phyloP scores from a whole-genome alignment of 64 coral and sea anemone species.

The Catalaphyllia jardinei region DNA sequence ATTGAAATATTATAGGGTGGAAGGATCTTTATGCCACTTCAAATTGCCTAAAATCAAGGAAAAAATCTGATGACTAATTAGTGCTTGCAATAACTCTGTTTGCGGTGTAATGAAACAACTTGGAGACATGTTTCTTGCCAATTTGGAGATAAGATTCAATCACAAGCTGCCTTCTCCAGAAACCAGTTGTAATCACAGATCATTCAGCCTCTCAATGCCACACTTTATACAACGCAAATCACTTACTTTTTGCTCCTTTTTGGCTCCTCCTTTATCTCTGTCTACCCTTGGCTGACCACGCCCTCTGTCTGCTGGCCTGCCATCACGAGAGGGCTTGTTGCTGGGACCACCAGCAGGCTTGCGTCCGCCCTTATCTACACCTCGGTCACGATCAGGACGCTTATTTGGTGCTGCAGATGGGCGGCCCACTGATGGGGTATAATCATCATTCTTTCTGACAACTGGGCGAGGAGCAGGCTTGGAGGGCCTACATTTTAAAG shows the following conservation, averaged over 20 bases:
- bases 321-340: conserved; percentile 73
- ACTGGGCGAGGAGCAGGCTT: conserved; percentile 76
- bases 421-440: conserved; percentile 66
- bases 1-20: no score
- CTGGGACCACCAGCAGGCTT: conserved; percentile 48
- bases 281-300: conserved; percentile 64
- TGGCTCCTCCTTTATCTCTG: conserved; percentile 71
- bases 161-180: no score
- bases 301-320: conserved; percentile 38
- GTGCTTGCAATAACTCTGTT: no score
- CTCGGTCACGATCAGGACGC: conserved; percentile 66
- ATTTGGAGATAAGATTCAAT: no score
- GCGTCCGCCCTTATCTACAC: conserved; percentile 67
- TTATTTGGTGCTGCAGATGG: conserved; percentile 60
- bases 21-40: no score
- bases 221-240: no score
- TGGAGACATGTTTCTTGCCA: no score
- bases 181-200: not conserved
- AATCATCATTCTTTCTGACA: conserved; percentile 82
- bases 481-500: conserved; percentile 64
- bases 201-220: not conserved
- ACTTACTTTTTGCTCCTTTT: conserved; percentile 72
- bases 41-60: no score
- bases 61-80: no score
- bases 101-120: no score